Evolutionary conservation across 2,113 vertebrate species (phyloP), one percentile per base, ranked within the genome.

Genomic region (Circaetus cinerascens): DNA sequence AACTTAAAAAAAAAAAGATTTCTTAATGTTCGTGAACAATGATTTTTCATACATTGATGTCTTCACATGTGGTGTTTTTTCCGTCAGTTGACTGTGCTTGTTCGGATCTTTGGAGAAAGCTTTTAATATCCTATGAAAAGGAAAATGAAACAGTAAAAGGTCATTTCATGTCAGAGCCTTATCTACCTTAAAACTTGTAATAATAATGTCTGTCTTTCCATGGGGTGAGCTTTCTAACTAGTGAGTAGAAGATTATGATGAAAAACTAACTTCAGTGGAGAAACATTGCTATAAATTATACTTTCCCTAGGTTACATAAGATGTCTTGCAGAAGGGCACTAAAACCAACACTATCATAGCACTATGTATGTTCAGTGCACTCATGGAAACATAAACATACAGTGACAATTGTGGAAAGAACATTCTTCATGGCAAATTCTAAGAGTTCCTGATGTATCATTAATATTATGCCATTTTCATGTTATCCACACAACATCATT

Each of bases 51-150:
- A 17, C 46, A 57, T 6, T 36, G 23, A 34, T 60, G 38, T 82
- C 55, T 79, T 96, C 55, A 79, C 2, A 29, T 21, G 56, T 53
- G 76, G 92, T 11, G 5, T 26, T 76, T 59, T 95, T 53, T 56
- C 66, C 93, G 50, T 97, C 71, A 69, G 64, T 77, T 86, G 90
- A 94, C 36, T 95, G 85, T 25, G 48, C 36, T 68, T 96, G 86
- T 48, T 95, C 60, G 3, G 25, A 88, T 77, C 75, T 90, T 91
- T 96, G 97, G 26, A 98, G 86, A 94, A 97, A 93, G 16, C 57
- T 38, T 92, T 96, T 94, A 95, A 98, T 93, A 86, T 97, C 96
- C 98, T 98, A 85, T 43, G 69, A 60, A 92, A 74, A 96, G 56
- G 8, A 97, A 97, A 86, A 93, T 59, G 19, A 93, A 97, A 96